These are phyloP conservation scores for Lagocephalus sceleratus DNA, from an alignment of 2,797 vertebrate genomes.

Conservation along the genomic window DNA sequence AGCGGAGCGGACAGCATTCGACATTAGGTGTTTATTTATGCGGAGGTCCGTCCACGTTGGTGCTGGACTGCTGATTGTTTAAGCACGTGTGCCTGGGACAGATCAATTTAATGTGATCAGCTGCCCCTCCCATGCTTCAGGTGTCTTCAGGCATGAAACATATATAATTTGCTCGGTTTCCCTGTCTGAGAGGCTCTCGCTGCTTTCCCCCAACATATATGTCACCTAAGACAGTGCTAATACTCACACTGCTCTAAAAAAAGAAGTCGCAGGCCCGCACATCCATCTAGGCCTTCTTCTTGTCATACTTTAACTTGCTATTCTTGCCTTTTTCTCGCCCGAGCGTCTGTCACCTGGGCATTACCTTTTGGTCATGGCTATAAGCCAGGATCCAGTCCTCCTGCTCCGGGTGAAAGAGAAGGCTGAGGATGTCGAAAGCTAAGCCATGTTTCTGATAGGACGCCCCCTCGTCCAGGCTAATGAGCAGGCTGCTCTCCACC, in stretches of 20 bases:
- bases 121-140: conserved; percentile 12
- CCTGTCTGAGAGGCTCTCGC: background rate
- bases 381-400: conserved; percentile 95
- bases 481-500: conserved; percentile 92
- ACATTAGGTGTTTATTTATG: conserved; percentile 23
- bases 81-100: conserved; percentile 28
- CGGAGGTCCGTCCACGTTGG: background rate
- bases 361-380: conserved; percentile 92
- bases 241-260: background rate
- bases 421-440: conserved; percentile 90
- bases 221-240: background rate
- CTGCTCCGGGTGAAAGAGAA: conserved; percentile 91
- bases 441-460: conserved; percentile 92
- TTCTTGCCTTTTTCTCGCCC: conserved; percentile 22
- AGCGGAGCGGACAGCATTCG: conserved; percentile 54
- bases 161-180: no score
- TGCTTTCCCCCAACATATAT: background rate
- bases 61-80: conserved; percentile 23
- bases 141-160: conserved; percentile 6
- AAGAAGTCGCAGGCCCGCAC: conserved; percentile 2
- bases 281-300: conserved; percentile 3
- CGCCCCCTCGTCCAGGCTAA: conserved; percentile 93
- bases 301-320: conserved; percentile 27
- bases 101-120: conserved; percentile 36
- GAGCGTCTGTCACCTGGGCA: conserved; percentile 31